Base-by-base conservation (phyloP, 2,888 invertebrate genomes). In the Drosophila recens region DNA sequence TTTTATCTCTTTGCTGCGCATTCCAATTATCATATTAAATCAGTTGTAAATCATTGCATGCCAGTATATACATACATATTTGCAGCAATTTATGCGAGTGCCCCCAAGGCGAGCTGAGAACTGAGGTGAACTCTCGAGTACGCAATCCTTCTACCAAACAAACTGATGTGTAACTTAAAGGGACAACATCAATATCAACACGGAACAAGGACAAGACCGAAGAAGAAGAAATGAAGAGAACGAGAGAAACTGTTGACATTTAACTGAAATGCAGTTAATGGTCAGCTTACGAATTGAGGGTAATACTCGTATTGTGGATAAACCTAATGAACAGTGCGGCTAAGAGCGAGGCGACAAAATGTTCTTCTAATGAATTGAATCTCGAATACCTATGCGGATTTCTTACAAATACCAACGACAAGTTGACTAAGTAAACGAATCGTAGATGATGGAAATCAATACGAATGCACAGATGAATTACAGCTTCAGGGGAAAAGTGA, bases 1-100 rank as follows among this genome's bases (percentile, higher is more conserved):
- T 72, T 72, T 72, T 80, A 82, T 82, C 80, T 76, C 68, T 76
- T 34, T 58, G 59, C 64, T 67, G 61, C 64, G 59, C 63, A 62
- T 76, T 77, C 74, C 81, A 81, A 81, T 81, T 81, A 81, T 75
- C 81, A 81, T 81, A 83, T 81, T 81, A 83, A 81, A 81, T 81
- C 81, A 81, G 84, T 75, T 81, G 81, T 81, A 81, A 83, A 84
- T 72, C 81, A 83, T 75, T 83, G 75, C 79, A 67, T 57, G 65
- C 71, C 20, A 45, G 70, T 69, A 64, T 56, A 63, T 61, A 46
- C 66, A 59, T 56, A 64, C 56, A 46, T 64, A 65, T 79, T 82
- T 80, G 61, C 81, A 81, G 72, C 80, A 74, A 78, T 80, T 83
- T 81, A 80, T 83, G 69, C 63, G 59, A 64, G 34, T 58, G 59